A percentile compares a stretch with the other conserved stretches of the same genome.
These are phyloP conservation scores for Salarias fasciatus DNA, from an alignment of 2,797 vertebrate genomes.

Conservation along the genomic window DNA sequence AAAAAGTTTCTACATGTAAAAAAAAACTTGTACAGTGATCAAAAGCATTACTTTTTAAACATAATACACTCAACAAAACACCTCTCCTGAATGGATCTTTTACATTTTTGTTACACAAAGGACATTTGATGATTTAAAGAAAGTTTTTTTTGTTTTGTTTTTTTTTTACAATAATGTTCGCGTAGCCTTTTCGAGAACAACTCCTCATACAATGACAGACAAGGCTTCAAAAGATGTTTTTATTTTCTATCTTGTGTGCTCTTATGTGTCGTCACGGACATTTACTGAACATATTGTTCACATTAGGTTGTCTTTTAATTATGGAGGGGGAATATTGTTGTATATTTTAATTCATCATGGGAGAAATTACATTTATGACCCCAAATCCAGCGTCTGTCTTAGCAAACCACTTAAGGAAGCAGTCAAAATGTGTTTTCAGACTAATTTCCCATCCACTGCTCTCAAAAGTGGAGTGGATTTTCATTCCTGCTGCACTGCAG, in stretches of 20 bases:
- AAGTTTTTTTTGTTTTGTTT: not conserved
- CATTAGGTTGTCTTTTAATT: constrained; percentile 70
- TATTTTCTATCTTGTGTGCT: constrained; percentile 55
- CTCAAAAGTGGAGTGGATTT: constrained; percentile 32
- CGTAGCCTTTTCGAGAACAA: constrained; percentile 22
- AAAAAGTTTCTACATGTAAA: constrained; percentile 11
- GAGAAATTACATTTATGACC: constrained; percentile 66
- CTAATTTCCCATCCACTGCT: constrained; percentile 32
- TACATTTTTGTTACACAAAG: constrained; percentile 21
- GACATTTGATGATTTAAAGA: constrained; percentile 8
- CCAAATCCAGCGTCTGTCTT: constrained; percentile 57
- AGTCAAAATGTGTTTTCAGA: constrained; percentile 44
- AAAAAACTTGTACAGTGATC: constrained; percentile 39
- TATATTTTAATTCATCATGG: constrained; percentile 72
- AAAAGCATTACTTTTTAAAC: constrained; percentile 20
- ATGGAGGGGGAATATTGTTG: constrained; percentile 52
- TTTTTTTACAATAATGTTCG: constrained; percentile 12
- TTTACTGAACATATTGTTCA: constrained; percentile 82
- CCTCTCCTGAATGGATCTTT: constrained; percentile 46
- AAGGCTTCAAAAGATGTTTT: constrained; percentile 47
- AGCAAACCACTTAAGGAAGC: constrained; percentile 45
- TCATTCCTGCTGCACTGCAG: constrained; percentile 2
- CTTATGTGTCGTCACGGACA: constrained; percentile 62
- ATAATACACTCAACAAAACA: constrained; percentile 37
- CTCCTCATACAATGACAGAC: constrained; percentile 40